Conservation (phyloP, 2,797 vertebrate genomes). For the Amphiprion clarkii region DNA sequence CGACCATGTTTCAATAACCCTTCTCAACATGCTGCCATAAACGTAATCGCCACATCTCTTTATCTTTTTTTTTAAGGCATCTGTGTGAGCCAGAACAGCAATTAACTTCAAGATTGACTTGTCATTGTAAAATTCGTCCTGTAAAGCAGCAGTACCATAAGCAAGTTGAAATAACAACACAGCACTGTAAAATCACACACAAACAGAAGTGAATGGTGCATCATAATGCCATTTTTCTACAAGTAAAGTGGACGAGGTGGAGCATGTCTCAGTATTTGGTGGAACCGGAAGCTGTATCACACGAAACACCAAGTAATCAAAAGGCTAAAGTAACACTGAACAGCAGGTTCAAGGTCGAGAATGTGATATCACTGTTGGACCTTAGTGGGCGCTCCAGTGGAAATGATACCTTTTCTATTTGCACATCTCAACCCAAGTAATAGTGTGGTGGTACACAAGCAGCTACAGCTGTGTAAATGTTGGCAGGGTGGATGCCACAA, state of each 20-base stretch:
- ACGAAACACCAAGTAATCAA: conserved; percentile 22
- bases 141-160: conserved; percentile 21
- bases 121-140: conserved; percentile 40
- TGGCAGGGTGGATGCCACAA: conserved; percentile 49
- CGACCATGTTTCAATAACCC: background rate
- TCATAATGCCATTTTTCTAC: background rate
- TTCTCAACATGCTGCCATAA: background rate
- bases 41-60: conserved; percentile 19
- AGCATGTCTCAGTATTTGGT: background rate
- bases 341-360: conserved; percentile 27
- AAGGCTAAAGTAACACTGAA: conserved; percentile 3
- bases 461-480: conserved; percentile 15
- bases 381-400: conserved; percentile 37
- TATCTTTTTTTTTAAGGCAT: conserved; percentile 27
- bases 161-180: conserved; percentile 13
- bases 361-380: conserved; percentile 50
- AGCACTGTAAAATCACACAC: background rate
- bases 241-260: conserved; percentile 9
- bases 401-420: conserved; percentile 45
- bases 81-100: conserved; percentile 22
- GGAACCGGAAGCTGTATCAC: conserved; percentile 2
- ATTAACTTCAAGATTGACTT: conserved; percentile 38
- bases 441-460: background rate
- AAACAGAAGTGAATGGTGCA: background rate
- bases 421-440: conserved; percentile 40